Base-by-base conservation (phyloP, 1,140 invertebrate species). In the Drosophila ananassae region DNA sequence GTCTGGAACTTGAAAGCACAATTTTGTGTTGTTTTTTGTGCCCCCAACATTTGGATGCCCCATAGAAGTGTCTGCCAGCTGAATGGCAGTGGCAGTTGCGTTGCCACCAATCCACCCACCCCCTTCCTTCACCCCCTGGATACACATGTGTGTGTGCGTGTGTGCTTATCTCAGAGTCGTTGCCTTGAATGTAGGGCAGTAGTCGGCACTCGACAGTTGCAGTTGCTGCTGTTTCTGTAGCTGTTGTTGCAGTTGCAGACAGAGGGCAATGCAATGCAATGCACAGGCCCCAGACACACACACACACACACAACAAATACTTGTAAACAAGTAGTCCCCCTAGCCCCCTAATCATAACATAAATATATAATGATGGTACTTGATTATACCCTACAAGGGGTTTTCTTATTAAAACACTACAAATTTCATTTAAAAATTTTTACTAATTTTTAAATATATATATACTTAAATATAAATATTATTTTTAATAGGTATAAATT, bases 161-260 rank as follows among this genome's bases (percentile, higher is more conserved):
- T 69, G 81, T 63, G 82, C 81, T 85, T 87, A 87, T 85, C 82
- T 87, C 78, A 73, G 82, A 81, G 82, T 85, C 82, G 82, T 85
- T 85, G 82, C 82, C 82, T 85, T 85, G 82, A 85, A 85, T 85
- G 82, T 85, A 85, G 82, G 82, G 82, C 82, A 85, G 82, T 85
- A 87, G 82, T 84, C 83, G 81, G 82, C 81, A 87, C 82, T 85
- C 82, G 74, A 85, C 74, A 63, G 80, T 76, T 82, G 79, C 53
- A 64, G 77, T 66, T 61, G 73, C 47, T 58, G 74, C 25, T 44
- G 67, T 57, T 61, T 56, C 10, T 41, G 64, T 55, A 30, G 64
- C 21, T 32, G 74, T 62, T 63, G 66, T 30, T 55, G 59, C 25
- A n/a, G 71, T 60, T 73, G 57, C 62, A 57, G 67, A 64, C 67